These are phyloP conservation scores for Sebastes baramenuke DNA, from an alignment of 2,797 vertebrate species.

Conservation along the genomic window DNA sequence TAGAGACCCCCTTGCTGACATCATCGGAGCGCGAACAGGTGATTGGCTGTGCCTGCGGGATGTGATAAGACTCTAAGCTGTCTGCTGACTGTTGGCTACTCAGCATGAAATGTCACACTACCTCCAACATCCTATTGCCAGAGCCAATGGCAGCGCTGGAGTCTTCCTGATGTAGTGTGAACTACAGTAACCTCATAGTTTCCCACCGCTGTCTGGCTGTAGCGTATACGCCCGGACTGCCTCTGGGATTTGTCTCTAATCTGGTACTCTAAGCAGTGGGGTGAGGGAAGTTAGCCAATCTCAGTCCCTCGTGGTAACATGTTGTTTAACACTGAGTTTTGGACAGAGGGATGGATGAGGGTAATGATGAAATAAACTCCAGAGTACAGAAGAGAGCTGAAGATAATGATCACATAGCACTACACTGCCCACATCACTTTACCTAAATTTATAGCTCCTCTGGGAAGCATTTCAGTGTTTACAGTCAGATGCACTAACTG, in stretches of 20 bases:
- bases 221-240: background rate
- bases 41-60: slow-evolving; percentile 11
- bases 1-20: background rate
- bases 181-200: slow-evolving; percentile 63
- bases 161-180: slow-evolving; percentile 42
- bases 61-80: background rate
- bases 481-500: background rate
- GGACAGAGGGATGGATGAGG: background rate
- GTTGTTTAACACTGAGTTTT: background rate
- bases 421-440: background rate
- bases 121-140: slow-evolving; percentile 58
- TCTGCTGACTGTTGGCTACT: slow-evolving; percentile 25
- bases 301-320: background rate
- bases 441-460: background rate
- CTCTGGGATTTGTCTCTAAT: slow-evolving; percentile 48
- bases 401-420: background rate
- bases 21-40: background rate
- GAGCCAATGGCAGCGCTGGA: slow-evolving; percentile 60
- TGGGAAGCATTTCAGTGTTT: background rate
- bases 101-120: slow-evolving; percentile 44
- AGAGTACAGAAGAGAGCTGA: background rate
- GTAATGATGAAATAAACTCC: background rate
- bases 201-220: slow-evolving; percentile 1
- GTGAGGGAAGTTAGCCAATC: slow-evolving; percentile 23
- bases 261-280: slow-evolving; percentile 26